Evolutionary conservation across 2,888 invertebrate genomes (phyloP), one percentile per base, ranked within the genome.

Genomic region (Enchytraeus crypticus): DNA sequence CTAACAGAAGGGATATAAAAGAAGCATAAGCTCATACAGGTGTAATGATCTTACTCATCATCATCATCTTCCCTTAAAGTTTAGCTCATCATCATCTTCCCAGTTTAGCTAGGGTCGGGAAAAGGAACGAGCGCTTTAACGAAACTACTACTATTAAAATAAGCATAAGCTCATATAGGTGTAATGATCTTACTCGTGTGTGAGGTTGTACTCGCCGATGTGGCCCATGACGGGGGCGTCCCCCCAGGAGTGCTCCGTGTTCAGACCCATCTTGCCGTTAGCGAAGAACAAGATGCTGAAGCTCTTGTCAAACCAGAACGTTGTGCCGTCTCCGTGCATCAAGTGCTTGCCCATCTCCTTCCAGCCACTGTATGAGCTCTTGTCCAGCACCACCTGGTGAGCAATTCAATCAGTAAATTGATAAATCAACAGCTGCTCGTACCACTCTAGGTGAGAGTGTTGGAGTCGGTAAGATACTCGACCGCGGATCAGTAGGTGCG

Each of bases 221-320:
- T 82, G 81, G 2, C 75, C 82, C 63, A 81, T 73, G 3, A 79
- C 79, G 3, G 82, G 82, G 1, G 82, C 82, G 72, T 82, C 82
- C 27, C 79, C 81, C 67, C 75, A 75, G 2, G 80, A 76, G 63
- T 82, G 82, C 65, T 82, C 82, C 63, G 79, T 79, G 69, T 82
- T 81, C 30, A 81, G 56, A 14, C 82, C 81, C 64, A 78, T 74
- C 53, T 76, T 72, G n/a, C 80, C 82, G 69, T 82, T 77, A 45
- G 73, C 71, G 70, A 80, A 80, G 57, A 79, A 72, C 5, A 80
- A 63, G 23, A 81, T 49, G 63, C 75, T 79, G 54, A 80, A 68
- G 59, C 77, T 77, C 68, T 82, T 82, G 70, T 82, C 82, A 71
- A 80, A 82, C 82, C 82, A 82, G 30, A 80, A 64, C 2, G 74